Evolutionary conservation across 2,113 vertebrate species (phyloP), one percentile per base, ranked within the genome.

Genomic region (Ailurus styani): DNA sequence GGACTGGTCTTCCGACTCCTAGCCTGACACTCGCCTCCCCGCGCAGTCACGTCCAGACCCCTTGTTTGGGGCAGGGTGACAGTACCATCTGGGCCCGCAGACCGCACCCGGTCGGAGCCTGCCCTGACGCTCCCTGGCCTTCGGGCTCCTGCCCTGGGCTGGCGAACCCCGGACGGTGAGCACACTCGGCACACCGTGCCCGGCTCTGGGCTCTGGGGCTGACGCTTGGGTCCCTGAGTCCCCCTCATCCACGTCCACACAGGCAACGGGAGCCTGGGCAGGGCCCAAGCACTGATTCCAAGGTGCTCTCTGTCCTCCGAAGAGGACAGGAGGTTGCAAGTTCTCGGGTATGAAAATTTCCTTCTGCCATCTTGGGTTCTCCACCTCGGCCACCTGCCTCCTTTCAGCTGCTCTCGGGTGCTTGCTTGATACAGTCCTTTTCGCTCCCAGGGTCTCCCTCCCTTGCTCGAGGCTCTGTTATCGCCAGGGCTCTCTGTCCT

Each of bases 91-190:
- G 37, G 3, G n/a, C 37, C 88, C 62, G 21, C 5, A 62, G 52
- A 20, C 25, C 0, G 23, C 27, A 18, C 50, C 29, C 40, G 6
- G 0, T 1, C 3, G 42, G 23, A 25, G 45, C 17, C 23, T 25
- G 25, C 21, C 1, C 47, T 23, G 25, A 70, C 2, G 0, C 11
- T 27, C 13, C 3, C 18, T 11, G 34, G 79, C 57, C 10, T 10
- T 10, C 12, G 5, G 25, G 52, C 20, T 6, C 72, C 4, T 1
- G 45, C 31, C 17, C 37, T 23, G 83, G 79, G 5, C 20, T 21
- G 11, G 55, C 20, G 4, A 47, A 68, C 0, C 0, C 11, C 5
- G 1, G 40, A 45, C 14, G 7, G 3, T 11, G 23, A 14, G 42
- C 55, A 14, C 31, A 5, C 62, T n/a, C 31, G 1, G 34, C 25